These are phyloP conservation scores for Eupithecia insigniata DNA, from an alignment of 2,888 invertebrate genomes.

Conservation along the genomic window DNA sequence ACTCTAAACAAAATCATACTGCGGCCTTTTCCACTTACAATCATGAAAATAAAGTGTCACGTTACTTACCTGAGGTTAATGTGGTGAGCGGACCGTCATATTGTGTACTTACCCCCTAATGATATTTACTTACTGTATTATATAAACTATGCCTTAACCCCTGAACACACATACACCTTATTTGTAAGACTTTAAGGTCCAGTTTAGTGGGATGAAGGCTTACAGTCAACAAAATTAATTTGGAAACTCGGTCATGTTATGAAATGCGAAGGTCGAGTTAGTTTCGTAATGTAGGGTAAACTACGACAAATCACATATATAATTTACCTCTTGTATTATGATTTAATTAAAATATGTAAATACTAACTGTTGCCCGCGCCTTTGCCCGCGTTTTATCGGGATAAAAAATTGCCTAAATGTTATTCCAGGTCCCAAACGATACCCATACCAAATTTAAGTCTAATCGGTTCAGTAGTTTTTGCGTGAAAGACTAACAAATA, in stretches of 20 bases:
- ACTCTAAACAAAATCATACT: constrained; percentile 37
- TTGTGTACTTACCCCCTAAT: constrained; percentile 42
- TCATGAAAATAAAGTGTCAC: constrained; percentile 45
- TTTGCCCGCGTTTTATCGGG: no score
- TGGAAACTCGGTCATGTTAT: constrained; percentile 39
- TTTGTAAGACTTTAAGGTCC: constrained; percentile 18
- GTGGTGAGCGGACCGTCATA: constrained; percentile 43
- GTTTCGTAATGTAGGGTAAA: constrained; percentile 35
- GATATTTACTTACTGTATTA: constrained; percentile 34
- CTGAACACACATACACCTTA: constrained; percentile 22
- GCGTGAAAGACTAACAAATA: no score
- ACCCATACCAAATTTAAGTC: no score
- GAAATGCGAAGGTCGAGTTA: constrained; percentile 38
- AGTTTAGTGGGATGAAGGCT: constrained; percentile 21
- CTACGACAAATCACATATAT: constrained; percentile 32
- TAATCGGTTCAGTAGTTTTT: no score
- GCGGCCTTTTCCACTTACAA: constrained; percentile 39
- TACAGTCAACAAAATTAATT: constrained; percentile 45
- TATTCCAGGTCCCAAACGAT: no score
- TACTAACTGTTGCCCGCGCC: no score
- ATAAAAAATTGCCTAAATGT: no score
- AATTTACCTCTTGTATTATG: background rate
- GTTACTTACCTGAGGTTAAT: constrained; percentile 46
- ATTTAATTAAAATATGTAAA: background rate
- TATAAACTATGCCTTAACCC: constrained; percentile 24